phyloP scores from a whole-genome alignment of 2,113 vertebrate genomes.

The Poeciliopsis occidentalis region DNA sequence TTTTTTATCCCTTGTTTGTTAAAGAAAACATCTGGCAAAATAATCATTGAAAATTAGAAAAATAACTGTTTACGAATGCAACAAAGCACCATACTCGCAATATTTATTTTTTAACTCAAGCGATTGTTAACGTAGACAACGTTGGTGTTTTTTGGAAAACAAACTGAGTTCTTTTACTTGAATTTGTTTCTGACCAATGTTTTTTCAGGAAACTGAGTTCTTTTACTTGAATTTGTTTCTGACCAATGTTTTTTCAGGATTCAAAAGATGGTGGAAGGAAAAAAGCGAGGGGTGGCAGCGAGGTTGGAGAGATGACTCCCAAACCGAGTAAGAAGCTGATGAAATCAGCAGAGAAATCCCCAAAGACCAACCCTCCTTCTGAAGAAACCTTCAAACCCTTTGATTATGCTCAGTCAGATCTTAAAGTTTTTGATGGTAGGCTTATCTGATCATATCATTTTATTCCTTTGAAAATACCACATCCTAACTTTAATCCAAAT shows the following conservation, averaged over 20 bases:
- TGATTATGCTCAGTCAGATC: conserved; percentile 91
- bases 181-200: not conserved
- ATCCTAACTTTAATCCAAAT: not conserved
- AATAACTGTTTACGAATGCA: not conserved
- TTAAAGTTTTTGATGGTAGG: conserved; percentile 92
- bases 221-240: not conserved
- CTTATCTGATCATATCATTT: not conserved
- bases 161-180: not conserved
- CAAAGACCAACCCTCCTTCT: conserved; percentile 53
- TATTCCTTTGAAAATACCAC: not conserved
- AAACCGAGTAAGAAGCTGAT: conserved; percentile 83
- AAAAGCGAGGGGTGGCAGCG: conserved; percentile 77
- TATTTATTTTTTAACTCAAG: too few relatives aligned
- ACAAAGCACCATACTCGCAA: not conserved
- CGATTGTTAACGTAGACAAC: not conserved
- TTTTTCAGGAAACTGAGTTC: conserved; percentile 57
- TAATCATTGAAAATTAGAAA: not conserved
- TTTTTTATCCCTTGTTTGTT: not conserved
- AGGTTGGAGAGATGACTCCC: conserved; percentile 70
- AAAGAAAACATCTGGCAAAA: not conserved
- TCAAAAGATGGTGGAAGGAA: conserved; percentile 84
- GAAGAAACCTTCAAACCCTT: conserved; percentile 85
- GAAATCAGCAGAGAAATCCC: conserved; percentile 74
- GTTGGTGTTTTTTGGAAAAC: not conserved
- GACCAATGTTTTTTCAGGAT: conserved; percentile 44